phyloP scores from a whole-genome alignment of 2,797 vertebrate species.

The Percopsis omiscomaycus region DNA sequence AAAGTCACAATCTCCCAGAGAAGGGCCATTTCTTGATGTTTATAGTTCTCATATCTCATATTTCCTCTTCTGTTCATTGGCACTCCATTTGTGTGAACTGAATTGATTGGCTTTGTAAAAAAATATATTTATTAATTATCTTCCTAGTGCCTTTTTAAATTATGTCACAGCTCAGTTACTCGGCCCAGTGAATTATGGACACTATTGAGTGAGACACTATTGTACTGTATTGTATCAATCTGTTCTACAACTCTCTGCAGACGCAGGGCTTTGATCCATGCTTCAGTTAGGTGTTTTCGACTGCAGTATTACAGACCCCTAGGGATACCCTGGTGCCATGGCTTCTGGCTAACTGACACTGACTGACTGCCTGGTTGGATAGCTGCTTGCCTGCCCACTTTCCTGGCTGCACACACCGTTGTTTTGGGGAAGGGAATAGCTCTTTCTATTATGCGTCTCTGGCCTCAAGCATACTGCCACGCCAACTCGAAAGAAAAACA shows the following conservation, averaged over 20 bases:
- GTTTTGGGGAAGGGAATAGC: background rate
- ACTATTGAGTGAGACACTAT: background rate
- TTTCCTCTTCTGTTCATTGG: background rate
- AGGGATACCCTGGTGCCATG: background rate
- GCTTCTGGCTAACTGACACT: background rate
- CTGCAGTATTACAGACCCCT: constrained; percentile 3
- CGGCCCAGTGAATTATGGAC: background rate
- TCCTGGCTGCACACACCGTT: background rate
- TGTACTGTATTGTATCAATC: background rate
- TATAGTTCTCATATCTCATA: background rate
- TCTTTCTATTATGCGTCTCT: constrained; percentile 2
- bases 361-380: background rate
- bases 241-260: constrained; percentile 1
- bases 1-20: constrained; percentile 33
- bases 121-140: no score
- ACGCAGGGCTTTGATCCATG: constrained; percentile 4
- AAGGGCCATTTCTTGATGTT: constrained; percentile 3
- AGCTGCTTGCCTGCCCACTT: constrained; percentile 3
- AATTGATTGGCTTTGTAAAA: background rate
- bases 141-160: background rate
- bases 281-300: constrained; percentile 3
- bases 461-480: background rate
- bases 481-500: background rate
- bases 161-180: background rate
- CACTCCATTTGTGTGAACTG: constrained; percentile 1